These are phyloP conservation scores for Turdus rufiventris DNA, from an alignment of 2,113 vertebrate species.

Conservation along the genomic window DNA sequence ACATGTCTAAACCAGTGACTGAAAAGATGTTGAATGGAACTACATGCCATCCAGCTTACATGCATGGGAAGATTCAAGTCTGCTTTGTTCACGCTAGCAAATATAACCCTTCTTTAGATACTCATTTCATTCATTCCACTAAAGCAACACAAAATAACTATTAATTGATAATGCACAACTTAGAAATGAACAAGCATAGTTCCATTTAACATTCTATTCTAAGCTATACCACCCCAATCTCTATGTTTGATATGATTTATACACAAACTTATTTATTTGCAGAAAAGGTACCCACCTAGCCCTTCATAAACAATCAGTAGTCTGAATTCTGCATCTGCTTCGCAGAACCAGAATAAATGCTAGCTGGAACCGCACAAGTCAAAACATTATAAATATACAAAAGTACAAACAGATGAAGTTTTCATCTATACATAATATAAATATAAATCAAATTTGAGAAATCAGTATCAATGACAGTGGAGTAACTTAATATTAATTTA, in stretches of 20 bases:
- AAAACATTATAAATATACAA: neutral
- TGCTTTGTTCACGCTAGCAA: neutral
- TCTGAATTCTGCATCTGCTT: neutral
- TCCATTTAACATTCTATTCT: neutral
- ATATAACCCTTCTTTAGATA: neutral
- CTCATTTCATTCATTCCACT: neutral
- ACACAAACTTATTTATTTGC: neutral
- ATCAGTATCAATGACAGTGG: neutral
- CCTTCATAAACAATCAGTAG: neutral
- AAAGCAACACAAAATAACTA: neutral
- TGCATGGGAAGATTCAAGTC: neutral
- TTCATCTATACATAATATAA: neutral
- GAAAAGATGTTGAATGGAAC: neutral
- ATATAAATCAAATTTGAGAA: neutral
- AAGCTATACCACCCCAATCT: neutral
- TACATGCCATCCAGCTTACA: neutral
- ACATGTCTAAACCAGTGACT: neutral
- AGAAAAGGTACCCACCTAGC: neutral
- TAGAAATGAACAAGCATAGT: neutral
- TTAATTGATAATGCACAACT: neutral
- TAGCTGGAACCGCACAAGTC: neutral
- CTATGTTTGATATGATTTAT: neutral
- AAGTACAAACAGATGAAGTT: neutral
- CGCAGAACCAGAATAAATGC: neutral
- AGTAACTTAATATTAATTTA: neutral